These are phyloP conservation scores for Rhinichthys klamathensis DNA, from an alignment of 2,113 vertebrate species.

Conservation along the genomic window DNA sequence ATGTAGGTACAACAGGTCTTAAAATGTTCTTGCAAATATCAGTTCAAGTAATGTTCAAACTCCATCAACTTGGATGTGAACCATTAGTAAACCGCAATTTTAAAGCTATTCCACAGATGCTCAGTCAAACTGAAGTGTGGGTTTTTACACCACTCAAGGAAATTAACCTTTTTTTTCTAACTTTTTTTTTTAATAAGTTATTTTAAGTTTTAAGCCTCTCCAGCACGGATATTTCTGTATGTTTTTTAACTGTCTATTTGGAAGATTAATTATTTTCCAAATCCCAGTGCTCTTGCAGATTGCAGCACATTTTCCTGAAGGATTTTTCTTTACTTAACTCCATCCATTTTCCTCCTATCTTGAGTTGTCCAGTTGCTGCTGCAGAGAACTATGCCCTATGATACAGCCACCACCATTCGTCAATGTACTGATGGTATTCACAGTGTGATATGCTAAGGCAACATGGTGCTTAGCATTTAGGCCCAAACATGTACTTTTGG, in stretches of 20 bases:
- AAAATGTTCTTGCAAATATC: not conserved
- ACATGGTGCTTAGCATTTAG: not conserved
- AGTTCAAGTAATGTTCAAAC: not conserved
- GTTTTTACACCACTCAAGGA: conserved; percentile 3
- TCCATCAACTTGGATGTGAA: not conserved
- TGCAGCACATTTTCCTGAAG: conserved; percentile 13
- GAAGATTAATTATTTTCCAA: conserved; percentile 33
- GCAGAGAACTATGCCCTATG: not conserved
- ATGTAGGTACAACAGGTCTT: not conserved
- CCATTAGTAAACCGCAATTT: conserved; percentile 14
- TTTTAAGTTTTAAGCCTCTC: not conserved
- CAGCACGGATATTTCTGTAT: not conserved
- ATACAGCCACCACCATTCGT: conserved; percentile 12
- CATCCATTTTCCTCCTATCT: conserved; percentile 28
- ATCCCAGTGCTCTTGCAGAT: conserved; percentile 11
- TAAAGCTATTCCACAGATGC: conserved; percentile 14
- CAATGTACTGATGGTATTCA: not conserved
- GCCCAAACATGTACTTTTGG: not conserved
- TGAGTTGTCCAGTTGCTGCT: conserved; percentile 8
- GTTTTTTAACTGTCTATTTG: conserved; percentile 6
- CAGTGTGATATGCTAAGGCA: not conserved
- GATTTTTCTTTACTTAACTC: conserved; percentile 1
- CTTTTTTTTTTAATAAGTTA: not conserved
- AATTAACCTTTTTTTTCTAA: not conserved
- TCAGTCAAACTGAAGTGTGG: not conserved